Percentiles rank a stretch among this genome's conserved stretches.
Evolutionary conservation across 2,113 vertebrate genomes (phyloP).

Genomic region (Lagenorhynchus albirostris): DNA sequence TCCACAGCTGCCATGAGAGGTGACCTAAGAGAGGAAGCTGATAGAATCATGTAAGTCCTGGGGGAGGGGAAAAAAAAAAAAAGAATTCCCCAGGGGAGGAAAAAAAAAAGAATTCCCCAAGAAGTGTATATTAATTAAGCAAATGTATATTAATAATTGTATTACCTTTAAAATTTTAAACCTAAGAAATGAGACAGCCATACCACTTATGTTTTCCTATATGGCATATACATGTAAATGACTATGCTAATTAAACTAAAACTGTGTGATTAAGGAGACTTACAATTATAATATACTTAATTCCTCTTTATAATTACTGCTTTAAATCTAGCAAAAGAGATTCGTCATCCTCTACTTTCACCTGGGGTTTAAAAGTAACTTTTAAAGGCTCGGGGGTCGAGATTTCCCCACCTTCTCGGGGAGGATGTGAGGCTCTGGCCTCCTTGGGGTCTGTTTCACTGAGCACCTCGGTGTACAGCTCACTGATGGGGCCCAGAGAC

Average conservation of each 20-base stretch:
- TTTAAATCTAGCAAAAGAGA: conserved; percentile 89
- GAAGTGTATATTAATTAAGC: not conserved
- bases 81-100: not conserved
- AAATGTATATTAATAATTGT: not conserved
- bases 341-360: conserved; percentile 82
- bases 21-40: not conserved
- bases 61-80: not conserved
- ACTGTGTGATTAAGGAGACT: not conserved
- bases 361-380: conserved; percentile 81
- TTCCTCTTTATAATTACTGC: conserved; percentile 83
- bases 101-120: not conserved
- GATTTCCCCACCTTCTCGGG: conserved; percentile 71
- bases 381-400: conserved; percentile 76
- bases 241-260: not conserved
- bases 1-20: not conserved
- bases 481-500: conserved; percentile 84
- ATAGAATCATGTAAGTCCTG: not conserved
- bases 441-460: conserved; percentile 88
- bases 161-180: conserved; percentile 34
- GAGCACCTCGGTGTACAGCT: conserved; percentile 87
- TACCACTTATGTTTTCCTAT: not conserved
- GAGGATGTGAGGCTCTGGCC: conserved; percentile 74
- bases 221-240: not conserved
- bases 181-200: not conserved
- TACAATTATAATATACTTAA: not conserved